phyloP scores from a whole-genome alignment of 2,113 vertebrate genomes.

The Collichthys lucidus region DNA sequence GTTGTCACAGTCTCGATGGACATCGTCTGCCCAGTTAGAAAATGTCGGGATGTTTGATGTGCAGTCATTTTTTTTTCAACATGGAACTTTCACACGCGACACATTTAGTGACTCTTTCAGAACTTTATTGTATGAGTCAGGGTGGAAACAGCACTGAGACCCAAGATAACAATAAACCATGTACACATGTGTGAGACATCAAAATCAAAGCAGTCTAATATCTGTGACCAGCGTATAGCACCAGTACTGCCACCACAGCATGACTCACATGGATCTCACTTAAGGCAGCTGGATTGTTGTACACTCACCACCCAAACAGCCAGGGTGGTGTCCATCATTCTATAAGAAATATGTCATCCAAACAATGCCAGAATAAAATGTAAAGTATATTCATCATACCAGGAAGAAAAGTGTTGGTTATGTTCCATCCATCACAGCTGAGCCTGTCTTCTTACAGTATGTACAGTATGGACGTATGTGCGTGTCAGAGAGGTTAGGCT shows the following conservation, averaged over 20 bases:
- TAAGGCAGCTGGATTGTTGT: background rate
- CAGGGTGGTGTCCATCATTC: background rate
- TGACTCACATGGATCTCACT: background rate
- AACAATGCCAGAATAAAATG: constrained; percentile 14
- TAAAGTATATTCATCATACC: constrained; percentile 12
- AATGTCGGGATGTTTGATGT: background rate
- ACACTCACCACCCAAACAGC: background rate
- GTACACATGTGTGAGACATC: background rate
- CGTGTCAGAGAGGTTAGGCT: constrained; percentile 31
- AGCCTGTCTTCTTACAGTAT: constrained; percentile 45
- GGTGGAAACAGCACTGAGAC: constrained; percentile 17
- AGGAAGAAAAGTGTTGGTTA: background rate
- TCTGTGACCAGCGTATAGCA: background rate
- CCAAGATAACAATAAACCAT: background rate
- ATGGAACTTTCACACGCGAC: background rate
- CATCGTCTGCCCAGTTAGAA: background rate
- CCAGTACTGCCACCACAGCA: background rate
- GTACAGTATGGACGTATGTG: constrained; percentile 57
- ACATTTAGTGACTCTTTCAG: constrained; percentile 6
- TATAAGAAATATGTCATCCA: constrained; percentile 41
- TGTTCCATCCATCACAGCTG: constrained; percentile 16
- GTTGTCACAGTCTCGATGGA: too few relatives aligned
- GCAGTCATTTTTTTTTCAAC: background rate
- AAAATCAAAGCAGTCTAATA: background rate
- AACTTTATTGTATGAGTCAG: constrained; percentile 33